phyloP scores from a whole-genome alignment of 2,888 invertebrate genomes.

The Mythimna ferrago region DNA sequence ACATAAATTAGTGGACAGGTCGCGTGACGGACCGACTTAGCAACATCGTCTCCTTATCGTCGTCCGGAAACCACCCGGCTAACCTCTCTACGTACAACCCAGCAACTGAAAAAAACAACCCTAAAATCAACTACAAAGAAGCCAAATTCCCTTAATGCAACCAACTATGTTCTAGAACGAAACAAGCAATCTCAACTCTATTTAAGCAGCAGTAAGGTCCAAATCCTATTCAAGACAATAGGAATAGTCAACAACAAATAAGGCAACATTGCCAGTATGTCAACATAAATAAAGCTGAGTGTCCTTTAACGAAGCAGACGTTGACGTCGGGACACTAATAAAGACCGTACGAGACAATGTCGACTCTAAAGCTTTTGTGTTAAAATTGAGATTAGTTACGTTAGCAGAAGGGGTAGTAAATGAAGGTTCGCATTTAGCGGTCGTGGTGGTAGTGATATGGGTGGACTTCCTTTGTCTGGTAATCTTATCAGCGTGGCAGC shows the following conservation, averaged over 20 bases:
- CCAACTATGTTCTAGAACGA: constrained; percentile 60
- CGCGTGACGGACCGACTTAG: constrained; percentile 89
- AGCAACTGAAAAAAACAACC: constrained; percentile 70
- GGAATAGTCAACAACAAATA: constrained; percentile 81
- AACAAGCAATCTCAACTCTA: constrained; percentile 78
- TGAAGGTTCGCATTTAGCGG: constrained; percentile 88
- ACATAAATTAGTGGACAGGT: constrained; percentile 90
- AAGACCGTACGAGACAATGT: constrained; percentile 76
- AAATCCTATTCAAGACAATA: constrained; percentile 69
- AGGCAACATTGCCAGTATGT: constrained; percentile 88
- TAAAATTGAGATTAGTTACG: constrained; percentile 74
- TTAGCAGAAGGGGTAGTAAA: constrained; percentile 79
- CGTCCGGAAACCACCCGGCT: constrained; percentile 82
- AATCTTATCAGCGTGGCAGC: constrained; percentile 88
- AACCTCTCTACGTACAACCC: constrained; percentile 71
- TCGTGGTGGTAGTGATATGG: constrained; percentile 88
- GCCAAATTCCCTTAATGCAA: constrained; percentile 75
- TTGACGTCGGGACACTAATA: constrained; percentile 87
- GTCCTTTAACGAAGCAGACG: constrained; percentile 90
- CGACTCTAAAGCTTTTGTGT: constrained; percentile 76
- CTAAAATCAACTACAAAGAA: constrained; percentile 75
- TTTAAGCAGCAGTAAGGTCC: constrained; percentile 72
- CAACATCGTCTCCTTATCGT: constrained; percentile 87
- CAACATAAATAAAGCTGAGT: constrained; percentile 90
- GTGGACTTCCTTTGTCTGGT: constrained; percentile 90